Percentiles rank a stretch among this genome's conserved stretches.
phyloP scores from a whole-genome alignment of 2,888 invertebrate genomes.

The Patella pellucida region DNA sequence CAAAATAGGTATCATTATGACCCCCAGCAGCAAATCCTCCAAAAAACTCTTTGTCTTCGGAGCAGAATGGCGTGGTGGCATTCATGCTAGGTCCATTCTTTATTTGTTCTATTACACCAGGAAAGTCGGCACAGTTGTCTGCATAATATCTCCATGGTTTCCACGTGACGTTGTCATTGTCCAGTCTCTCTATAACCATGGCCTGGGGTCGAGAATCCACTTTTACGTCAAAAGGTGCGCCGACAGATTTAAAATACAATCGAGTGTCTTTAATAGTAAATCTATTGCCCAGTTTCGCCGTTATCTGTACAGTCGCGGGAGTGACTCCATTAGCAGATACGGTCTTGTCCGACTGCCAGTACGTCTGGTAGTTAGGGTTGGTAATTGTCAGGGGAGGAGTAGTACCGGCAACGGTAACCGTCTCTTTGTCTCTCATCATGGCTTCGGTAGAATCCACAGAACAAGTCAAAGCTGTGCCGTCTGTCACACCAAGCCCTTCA shows the following conservation, averaged over 20 bases:
- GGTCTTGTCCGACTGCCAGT: conserved; percentile 40
- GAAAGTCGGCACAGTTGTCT: conserved; percentile 30
- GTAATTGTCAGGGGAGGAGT: background rate
- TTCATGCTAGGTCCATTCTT: background rate
- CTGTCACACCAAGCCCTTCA: background rate
- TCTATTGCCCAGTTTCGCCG: conserved; percentile 30
- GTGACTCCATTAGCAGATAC: conserved; percentile 16
- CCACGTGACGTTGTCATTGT: conserved; percentile 23
- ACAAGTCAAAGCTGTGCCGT: conserved; percentile 11
- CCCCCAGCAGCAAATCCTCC: background rate
- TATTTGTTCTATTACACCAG: conserved; percentile 19
- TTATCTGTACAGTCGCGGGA: conserved; percentile 15
- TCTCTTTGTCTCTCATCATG: conserved; percentile 5
- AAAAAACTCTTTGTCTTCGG: background rate
- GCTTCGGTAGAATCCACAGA: background rate
- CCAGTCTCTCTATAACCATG: conserved; percentile 33
- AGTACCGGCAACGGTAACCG: too few species aligned
- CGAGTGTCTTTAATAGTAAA: conserved; percentile 36
- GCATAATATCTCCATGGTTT: conserved; percentile 33
- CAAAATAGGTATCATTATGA: conserved; percentile 1
- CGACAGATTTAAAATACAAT: conserved; percentile 33
- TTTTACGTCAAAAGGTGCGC: conserved; percentile 13
- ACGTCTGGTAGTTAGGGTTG: conserved; percentile 25
- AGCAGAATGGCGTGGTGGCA: background rate
- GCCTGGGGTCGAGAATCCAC: conserved; percentile 39